Base-by-base conservation (phyloP, 2,797 vertebrate species). In the Danio tinwini region DNA sequence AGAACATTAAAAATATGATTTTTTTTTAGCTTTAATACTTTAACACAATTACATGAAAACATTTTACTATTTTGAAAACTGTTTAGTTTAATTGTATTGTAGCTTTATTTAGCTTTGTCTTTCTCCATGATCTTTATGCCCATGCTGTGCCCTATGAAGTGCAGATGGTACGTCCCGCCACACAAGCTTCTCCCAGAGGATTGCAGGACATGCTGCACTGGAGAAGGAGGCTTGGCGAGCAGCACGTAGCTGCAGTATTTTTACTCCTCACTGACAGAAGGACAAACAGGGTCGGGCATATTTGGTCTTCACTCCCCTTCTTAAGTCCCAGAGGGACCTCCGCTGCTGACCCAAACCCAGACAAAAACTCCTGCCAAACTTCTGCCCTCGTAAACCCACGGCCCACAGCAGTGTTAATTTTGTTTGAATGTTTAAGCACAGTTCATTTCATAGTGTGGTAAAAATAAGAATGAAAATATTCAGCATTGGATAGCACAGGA, bases 181-280 rank as follows among this genome's bases (percentile, higher is more conserved):
- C 9, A 39, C 55, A 52, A 37, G 53, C 9, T 14, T 29, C 11
- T 75, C 72, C 56, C 64, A 29, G 65, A 70, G 39, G 80, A 70
- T 74, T 53, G 16, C 40, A 45, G 52, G 52, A 21, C 64, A 70
- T 0, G 6, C 39, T 11, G 64, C 53, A 50, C 37, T 68, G 65
- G 6, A 75, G 56, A 50, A 53, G 12, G 45, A 71, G 55, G 67
- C 67, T 61, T 47, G 73, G 21, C 3, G 4, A 19, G 59, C 45
- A 10, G 59, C 80, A 72, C 61, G 74, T 77, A 73, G 50, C 42
- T 42, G 68, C 58, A 47, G 61, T 77, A 45, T 64, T 77, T 77
- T 58, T 64, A 55, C 13, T 77, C 74, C 68, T 17, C 10, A 3
- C 19, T 53, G 80, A 76, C 64, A 75, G 49, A 16, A 68, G 44